Base-by-base conservation (phyloP, 37 sponge, comb jelly and placozoan species). In the Ianthella basta region DNA sequence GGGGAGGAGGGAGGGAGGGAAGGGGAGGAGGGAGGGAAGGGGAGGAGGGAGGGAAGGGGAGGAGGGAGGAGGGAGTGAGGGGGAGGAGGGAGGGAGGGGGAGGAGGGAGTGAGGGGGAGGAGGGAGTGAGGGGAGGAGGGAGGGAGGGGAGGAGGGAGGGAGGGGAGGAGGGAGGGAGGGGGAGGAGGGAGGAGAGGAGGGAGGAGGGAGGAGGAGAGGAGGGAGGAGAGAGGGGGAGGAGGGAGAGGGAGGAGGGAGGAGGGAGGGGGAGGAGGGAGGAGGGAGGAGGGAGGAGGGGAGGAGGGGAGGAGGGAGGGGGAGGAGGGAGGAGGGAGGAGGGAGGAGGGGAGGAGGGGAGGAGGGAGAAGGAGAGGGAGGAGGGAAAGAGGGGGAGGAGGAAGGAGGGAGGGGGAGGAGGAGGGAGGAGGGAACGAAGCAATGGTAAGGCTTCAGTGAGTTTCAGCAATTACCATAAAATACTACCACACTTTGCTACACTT, bases 221-320 rank as follows among this genome's bases (percentile, higher is more conserved):
- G 55, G 20, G 79, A 23, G 24, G 20, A 60, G 16, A 0, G 16
- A 60, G 29, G 32, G 30, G 60, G 16, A 30, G 54, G 57, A 66
- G 0, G 80, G 67, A 88, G 79, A 12, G 88, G 39, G 66, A 88
- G 84, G 40, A 83, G 78, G 15, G 84, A 84, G 55, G 70, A 41
- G 59, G 74, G 29, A 36, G 84, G 30, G 61, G 84, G 19, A 1
- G 82, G 66, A 19, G 14, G 60, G 27, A 75, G 34, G 63, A 87
- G 81, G 36, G 65, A 33, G 29, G 16, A 8, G 36, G 74, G 25
- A 15, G 82, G 83, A 36, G 82, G 27, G 54, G 32, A 37, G 44
- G 30, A 38, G 73, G 56, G 36, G 44, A 77, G 18, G 23, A 87
- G 60, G 15, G 44, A 57, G 21, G 56, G 56, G 55, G 81, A 59